Base-by-base conservation (phyloP, 1,140 invertebrate genomes). In the Drosophila sp. region DNA sequence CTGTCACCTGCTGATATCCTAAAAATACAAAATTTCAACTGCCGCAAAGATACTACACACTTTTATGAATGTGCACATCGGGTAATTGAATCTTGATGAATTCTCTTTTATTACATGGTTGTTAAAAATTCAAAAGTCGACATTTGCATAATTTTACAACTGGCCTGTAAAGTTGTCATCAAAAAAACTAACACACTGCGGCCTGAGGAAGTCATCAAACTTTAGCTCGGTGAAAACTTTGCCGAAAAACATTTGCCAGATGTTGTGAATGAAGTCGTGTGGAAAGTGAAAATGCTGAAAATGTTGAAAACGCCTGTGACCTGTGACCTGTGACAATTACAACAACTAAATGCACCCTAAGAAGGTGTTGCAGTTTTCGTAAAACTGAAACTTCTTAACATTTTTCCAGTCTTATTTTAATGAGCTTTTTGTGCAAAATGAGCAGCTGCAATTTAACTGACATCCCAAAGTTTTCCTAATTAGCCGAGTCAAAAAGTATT, bases 41-140 rank as follows among this genome's bases (percentile, higher is more conserved):
- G 9, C 14, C 9, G 32, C 53, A 45, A 57, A 32, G 32, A 75
- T 74, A 74, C 58, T 56, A 63, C 73, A 76, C 56, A 78, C 53
- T 72, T 76, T 56, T 72, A 72, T 64, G 41, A 34, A 14, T 16
- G 57, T 40, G 11, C 58, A 69, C 54, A 63, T 56, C 54, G 34
- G 32, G 82, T 84, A 84, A 84, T 86, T 84, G 78, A 84, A 86
- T 86, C 62, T 79, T 87, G 72, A 84, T 74, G 82, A 81, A 82
- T 82, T 81, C 73, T 57, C 34, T 66, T 72, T 66, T 77, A 81
- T 78, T 65, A 65, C 81, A 71, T 46, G 61, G 74, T 65, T 78
- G 62, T 74, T 82, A 74, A 81, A 63, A 73, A 84, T 84, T 86
- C 74, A 86, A 81, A 86, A 51, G 58, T 61, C 41, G 36, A 73